Conservation (phyloP, 1,140 invertebrate species). For the Pemphigus obesinymphae region DNA sequence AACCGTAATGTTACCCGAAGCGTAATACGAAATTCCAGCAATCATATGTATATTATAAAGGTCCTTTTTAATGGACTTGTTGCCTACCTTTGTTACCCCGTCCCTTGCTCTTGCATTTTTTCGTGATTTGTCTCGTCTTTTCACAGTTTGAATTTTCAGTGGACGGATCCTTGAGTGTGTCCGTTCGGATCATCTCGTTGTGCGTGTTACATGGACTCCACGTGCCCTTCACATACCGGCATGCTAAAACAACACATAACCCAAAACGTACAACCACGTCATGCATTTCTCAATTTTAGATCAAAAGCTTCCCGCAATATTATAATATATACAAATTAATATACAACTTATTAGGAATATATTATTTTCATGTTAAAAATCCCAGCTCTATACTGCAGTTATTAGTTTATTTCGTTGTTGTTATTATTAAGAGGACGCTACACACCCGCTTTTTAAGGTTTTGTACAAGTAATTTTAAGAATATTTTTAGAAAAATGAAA, state of each 20-base stretch:
- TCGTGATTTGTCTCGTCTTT: conserved; percentile 63
- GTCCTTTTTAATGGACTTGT: conserved; percentile 32
- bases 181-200: conserved; percentile 64
- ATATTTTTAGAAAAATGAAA: too few species aligned
- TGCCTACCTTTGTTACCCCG: conserved; percentile 57
- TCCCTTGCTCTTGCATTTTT: conserved; percentile 69
- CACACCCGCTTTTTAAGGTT: too few species aligned
- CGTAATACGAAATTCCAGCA: too few species aligned
- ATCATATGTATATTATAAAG: too few species aligned
- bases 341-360: neutral
- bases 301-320: neutral
- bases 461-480: too few species aligned
- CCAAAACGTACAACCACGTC: conserved; percentile 40
- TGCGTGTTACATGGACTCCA: conserved; percentile 64
- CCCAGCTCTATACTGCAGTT: neutral
- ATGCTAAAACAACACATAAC: conserved; percentile 55
- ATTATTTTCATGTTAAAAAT: neutral
- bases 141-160: conserved; percentile 70
- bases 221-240: conserved; percentile 70
- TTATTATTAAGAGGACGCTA: neutral
- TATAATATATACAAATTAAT: neutral
- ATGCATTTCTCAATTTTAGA: neutral
- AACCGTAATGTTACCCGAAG: too few species aligned
- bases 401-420: neutral
- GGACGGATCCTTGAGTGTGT: conserved; percentile 60